Conservation (phyloP, 2,888 invertebrate species). For the Cephus pulcher region DNA sequence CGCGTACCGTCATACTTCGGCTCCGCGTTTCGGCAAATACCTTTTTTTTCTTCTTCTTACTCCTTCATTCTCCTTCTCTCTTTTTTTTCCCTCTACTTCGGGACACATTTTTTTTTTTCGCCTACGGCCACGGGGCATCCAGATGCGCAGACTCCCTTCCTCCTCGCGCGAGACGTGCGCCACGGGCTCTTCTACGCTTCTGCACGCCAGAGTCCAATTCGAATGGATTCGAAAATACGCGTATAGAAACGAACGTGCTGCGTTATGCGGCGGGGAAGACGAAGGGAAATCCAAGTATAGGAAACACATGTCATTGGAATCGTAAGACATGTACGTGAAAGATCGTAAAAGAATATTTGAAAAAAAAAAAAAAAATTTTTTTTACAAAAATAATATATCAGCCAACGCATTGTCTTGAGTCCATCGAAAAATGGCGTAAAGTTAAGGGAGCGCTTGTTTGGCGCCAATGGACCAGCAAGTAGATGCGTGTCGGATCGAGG, state of each 20-base stretch:
- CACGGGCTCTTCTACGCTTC: neutral
- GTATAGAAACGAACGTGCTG: neutral
- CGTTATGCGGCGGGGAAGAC: neutral
- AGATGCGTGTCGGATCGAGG: constrained; percentile 30
- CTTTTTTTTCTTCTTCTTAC: constrained; percentile 21
- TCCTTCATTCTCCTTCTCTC: constrained; percentile 13
- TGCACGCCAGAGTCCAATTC: neutral
- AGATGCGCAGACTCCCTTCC: constrained; percentile 32
- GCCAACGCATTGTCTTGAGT: neutral
- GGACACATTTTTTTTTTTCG: constrained; percentile 39
- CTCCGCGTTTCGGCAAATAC: constrained; percentile 23
- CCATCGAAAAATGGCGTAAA: constrained; percentile 28
- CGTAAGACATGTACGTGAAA: neutral
- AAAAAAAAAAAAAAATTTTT: too few relatives aligned
- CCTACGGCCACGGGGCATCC: constrained; percentile 36
- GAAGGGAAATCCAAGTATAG: too few relatives aligned
- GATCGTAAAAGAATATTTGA: neutral
- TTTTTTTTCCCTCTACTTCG: constrained; percentile 16
- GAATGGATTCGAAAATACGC: neutral
- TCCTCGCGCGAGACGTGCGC: neutral
- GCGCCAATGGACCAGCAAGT: constrained; percentile 44
- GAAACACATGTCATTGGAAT: neutral
- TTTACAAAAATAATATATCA: neutral
- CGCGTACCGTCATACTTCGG: constrained; percentile 11
- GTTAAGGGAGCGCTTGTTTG: constrained; percentile 46